These are phyloP conservation scores for Paedocypris sp. DNA, from an alignment of 2,113 vertebrate species.

Conservation along the genomic window DNA sequence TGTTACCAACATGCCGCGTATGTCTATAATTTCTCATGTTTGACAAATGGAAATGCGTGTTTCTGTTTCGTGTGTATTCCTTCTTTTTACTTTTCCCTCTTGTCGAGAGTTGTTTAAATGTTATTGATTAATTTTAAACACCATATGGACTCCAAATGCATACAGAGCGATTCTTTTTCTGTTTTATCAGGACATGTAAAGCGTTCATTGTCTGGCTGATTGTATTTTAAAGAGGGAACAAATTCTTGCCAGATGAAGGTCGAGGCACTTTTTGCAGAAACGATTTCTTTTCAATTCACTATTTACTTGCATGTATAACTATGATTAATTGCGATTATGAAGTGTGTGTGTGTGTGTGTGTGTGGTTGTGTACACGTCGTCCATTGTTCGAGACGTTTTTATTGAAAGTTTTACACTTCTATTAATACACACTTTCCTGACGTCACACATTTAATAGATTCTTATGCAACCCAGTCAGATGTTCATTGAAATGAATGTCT, in stretches of 20 bases:
- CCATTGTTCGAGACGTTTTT: too few relatives aligned
- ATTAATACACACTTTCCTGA: too few relatives aligned
- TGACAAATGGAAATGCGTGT: neutral
- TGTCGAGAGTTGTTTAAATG: constrained; percentile 1
- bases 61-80: neutral
- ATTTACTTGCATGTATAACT: too few relatives aligned
- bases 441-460: neutral
- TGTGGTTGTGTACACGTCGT: too few relatives aligned
- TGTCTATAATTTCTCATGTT: constrained; percentile 10
- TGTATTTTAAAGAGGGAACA: too few relatives aligned
- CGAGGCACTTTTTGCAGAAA: neutral
- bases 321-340: too few relatives aligned
- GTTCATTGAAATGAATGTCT: neutral
- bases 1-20: neutral
- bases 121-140: constrained; percentile 15
- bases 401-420: too few relatives aligned
- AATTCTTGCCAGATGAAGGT: too few relatives aligned
- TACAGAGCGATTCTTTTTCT: too few relatives aligned
- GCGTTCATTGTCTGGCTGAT: neutral
- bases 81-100: neutral
- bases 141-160: constrained; percentile 14
- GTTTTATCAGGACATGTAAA: constrained; percentile 1
- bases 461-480: neutral
- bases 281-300: neutral
- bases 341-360: too few relatives aligned